These are phyloP conservation scores for Pygocentrus nattereri DNA, from an alignment of 2,797 vertebrate species.

Conservation along the genomic window DNA sequence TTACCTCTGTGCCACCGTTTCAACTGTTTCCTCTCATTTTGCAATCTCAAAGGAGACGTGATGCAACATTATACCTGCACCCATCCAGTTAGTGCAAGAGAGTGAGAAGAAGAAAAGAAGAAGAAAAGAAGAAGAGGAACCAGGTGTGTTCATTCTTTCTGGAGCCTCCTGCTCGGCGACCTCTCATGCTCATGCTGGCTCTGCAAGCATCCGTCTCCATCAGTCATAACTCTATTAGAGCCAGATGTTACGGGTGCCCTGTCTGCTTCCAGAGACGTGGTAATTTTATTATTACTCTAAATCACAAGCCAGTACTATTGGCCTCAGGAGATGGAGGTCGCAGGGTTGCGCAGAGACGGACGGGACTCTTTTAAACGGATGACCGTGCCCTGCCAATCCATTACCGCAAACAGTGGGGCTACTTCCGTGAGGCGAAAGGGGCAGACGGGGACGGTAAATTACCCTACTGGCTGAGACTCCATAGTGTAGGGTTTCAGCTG, in stretches of 20 bases:
- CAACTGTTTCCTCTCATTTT: slow-evolving; percentile 7
- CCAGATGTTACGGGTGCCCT: slow-evolving; percentile 64
- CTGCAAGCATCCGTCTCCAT: slow-evolving; percentile 55
- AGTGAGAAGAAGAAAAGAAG: not conserved
- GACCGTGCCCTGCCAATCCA: slow-evolving; percentile 39
- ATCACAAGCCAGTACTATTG: slow-evolving; percentile 59
- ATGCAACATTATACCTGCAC: not conserved
- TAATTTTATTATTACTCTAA: slow-evolving; percentile 67
- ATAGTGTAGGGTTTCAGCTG: slow-evolving; percentile 57
- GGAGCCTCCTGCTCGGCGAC: slow-evolving; percentile 20
- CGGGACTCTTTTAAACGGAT: slow-evolving; percentile 50
- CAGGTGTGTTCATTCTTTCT: slow-evolving; percentile 1
- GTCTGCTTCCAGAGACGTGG: slow-evolving; percentile 60
- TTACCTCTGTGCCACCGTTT: not conserved
- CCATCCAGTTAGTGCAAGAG: not conserved
- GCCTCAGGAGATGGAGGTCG: slow-evolving; percentile 36
- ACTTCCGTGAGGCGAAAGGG: slow-evolving; percentile 47
- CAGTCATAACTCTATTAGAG: slow-evolving; percentile 61
- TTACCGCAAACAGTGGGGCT: slow-evolving; percentile 38
- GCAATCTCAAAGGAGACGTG: slow-evolving; percentile 1
- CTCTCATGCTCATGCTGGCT: slow-evolving; percentile 37
- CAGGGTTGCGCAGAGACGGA: slow-evolving; percentile 22
- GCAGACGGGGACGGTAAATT: slow-evolving; percentile 52
- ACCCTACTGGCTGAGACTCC: slow-evolving; percentile 45
- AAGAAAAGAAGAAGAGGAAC: not conserved